These are phyloP conservation scores for Esox niger DNA, from an alignment of 2,113 vertebrate genomes.

Conservation along the genomic window DNA sequence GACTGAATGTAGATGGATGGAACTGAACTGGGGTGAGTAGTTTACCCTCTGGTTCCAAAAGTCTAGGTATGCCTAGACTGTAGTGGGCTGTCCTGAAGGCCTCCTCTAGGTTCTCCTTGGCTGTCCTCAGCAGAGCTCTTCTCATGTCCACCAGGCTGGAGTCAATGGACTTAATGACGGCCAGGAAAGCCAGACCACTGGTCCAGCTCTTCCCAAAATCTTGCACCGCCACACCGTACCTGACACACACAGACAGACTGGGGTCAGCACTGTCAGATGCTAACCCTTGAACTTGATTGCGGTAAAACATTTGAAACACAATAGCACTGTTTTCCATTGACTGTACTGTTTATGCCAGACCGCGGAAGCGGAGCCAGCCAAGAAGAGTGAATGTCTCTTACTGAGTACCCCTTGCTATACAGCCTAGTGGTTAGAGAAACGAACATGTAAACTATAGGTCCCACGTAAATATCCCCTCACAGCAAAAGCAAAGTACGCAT, in stretches of 20 bases:
- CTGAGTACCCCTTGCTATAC: no score
- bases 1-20: not conserved
- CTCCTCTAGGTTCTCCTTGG: conserved; percentile 57
- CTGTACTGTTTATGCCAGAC: no score
- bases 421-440: no score
- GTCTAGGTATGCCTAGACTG: conserved; percentile 78
- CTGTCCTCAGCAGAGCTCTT: not conserved
- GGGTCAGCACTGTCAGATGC: not conserved
- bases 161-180: conserved; percentile 84
- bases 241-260: conserved; percentile 37
- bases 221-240: conserved; percentile 85
- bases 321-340: not conserved
- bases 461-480: no score
- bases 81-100: conserved; percentile 80
- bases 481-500: no score
- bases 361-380: no score
- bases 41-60: conserved; percentile 88
- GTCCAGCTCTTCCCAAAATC: conserved; percentile 90
- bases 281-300: not conserved
- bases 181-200: conserved; percentile 87
- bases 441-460: no score
- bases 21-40: no score
- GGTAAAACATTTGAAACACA: not conserved
- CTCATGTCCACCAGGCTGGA: conserved; percentile 72
- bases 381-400: no score